Base-by-base conservation (phyloP, 1,140 invertebrate genomes). In the Papilio helenus region DNA sequence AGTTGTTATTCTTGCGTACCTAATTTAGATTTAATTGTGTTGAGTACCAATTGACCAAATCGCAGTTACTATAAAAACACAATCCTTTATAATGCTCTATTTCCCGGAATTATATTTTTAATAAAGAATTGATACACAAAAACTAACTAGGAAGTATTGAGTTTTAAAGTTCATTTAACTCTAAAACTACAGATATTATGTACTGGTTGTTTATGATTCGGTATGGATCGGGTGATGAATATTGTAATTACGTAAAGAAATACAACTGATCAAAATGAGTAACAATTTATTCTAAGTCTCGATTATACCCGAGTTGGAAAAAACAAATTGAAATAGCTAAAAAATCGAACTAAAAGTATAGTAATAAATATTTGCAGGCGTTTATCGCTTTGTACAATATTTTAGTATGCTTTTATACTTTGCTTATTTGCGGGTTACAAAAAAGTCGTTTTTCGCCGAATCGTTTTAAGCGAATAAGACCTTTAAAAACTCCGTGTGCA, bases 161-260 rank as follows among this genome's bases (percentile, higher is more conserved):
- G 58, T 10, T 61, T 29, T 65, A 16, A 65, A 65, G 61, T 68
- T 68, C 61, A 29, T 68, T 61, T 68, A 68, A 68, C 61, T 68
- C 29, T 68, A 16, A 34, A 16, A 68, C 23, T 68, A 68, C 61
- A 1, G 4, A 1, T 23, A 7, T 58, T 55, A 20, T 55, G 51
- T 10, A 26, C 23, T 61, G 12, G 55, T 26, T 34, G 61, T 29
- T 14, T 68, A 16, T 34, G 26, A 26, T n/a, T 55, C 14, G 26
- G 26, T 26, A 16, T 34, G 12, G 61, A 4, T 29, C 26, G 58
- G 12, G 1, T 23, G 9, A 61, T 3, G 58, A 26, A 26, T 61
- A 29, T 61, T 61, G 9, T 61, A 34, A 4, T 34, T 3, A 34
- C 2, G 34, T 39, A 39, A 8, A 1, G 2, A 46, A 46, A 46